These are phyloP conservation scores for Corythucha ciliata DNA, from an alignment of 2,888 invertebrate species.

Conservation along the genomic window DNA sequence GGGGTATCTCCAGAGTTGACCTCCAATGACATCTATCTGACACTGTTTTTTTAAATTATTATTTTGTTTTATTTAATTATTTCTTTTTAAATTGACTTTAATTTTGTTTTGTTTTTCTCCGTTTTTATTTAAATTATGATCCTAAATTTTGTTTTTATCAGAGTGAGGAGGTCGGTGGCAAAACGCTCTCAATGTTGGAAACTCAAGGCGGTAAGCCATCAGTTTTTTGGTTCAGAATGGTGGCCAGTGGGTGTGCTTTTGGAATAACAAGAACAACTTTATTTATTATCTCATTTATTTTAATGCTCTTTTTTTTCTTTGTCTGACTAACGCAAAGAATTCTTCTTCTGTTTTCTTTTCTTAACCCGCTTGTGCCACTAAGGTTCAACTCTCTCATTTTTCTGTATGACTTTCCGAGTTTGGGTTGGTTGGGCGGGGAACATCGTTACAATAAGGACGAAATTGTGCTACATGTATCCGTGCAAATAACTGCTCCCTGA, in stretches of 20 bases:
- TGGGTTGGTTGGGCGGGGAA: neutral
- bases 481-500: too few species aligned
- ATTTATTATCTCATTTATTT: too few species aligned
- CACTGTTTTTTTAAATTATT: conserved; percentile 18
- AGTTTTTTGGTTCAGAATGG: too few species aligned
- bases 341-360: neutral
- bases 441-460: too few species aligned
- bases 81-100: conserved; percentile 25
- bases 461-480: too few species aligned
- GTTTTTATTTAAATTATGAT: conserved; percentile 32
- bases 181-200: conserved; percentile 80
- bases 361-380: neutral
- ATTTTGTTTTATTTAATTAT: conserved; percentile 36
- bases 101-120: conserved; percentile 31
- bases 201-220: conserved; percentile 84
- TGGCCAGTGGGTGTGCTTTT: conserved; percentile 12
- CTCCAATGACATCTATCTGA: neutral
- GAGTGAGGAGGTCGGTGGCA: conserved; percentile 87
- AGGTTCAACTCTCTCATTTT: too few species aligned
- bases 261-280: neutral
- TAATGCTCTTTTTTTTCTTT: too few species aligned
- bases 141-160: conserved; percentile 43
- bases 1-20: neutral
- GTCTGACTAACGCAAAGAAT: neutral
- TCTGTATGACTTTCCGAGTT: too few species aligned